Evolutionary conservation across 2,797 vertebrate species (phyloP).

Genomic region (Novumbra hubbsi): DNA sequence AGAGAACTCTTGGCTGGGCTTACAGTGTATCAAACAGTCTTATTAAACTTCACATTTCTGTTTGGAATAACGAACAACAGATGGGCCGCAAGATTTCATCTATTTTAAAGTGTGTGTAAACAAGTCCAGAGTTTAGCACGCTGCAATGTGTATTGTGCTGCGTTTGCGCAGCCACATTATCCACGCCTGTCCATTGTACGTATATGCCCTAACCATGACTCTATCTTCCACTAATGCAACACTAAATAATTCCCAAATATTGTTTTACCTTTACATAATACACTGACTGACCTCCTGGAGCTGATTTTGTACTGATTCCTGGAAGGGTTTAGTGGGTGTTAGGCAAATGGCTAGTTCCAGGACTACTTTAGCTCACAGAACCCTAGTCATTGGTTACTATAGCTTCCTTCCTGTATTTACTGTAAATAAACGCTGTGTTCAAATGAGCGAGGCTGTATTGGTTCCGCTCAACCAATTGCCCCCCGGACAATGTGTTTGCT

Average conservation of each 20-base stretch:
- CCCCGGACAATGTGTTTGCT: neutral
- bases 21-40: constrained; percentile 41
- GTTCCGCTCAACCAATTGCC: neutral
- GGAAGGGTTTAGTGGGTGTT: neutral
- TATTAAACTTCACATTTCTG: constrained; percentile 51
- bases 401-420: neutral
- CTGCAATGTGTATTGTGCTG: neutral
- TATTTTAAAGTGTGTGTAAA: constrained; percentile 21
- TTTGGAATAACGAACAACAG: constrained; percentile 53
- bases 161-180: neutral
- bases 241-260: neutral
- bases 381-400: neutral
- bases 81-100: constrained; percentile 38
- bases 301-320: neutral
- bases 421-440: constrained; percentile 12
- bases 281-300: constrained; percentile 41
- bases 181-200: constrained; percentile 10
- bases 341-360: neutral
- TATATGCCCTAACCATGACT: constrained; percentile 22
- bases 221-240: neutral
- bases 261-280: neutral
- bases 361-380: neutral
- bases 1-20: constrained; percentile 52
- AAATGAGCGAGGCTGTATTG: neutral
- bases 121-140: constrained; percentile 22